Evolutionary conservation across 2,888 invertebrate genomes (phyloP).

Genomic region (Cotesia congregata): DNA sequence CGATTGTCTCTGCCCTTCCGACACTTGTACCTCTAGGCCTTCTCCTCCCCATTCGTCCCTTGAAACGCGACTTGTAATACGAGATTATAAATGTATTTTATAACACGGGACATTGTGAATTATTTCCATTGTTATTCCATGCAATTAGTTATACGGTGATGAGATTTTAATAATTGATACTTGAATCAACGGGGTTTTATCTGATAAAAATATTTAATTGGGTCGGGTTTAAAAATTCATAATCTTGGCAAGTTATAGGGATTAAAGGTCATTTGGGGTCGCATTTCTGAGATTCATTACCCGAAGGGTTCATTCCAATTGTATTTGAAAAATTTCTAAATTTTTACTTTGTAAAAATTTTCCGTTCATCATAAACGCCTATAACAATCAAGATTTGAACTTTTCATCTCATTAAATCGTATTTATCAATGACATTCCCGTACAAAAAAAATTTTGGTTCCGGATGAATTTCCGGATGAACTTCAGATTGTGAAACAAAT

Average conservation of each 20-base stretch:
- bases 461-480: too few relatives aligned
- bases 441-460: too few relatives aligned
- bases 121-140: constrained; percentile 60
- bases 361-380: too few relatives aligned
- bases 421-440: too few relatives aligned
- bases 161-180: constrained; percentile 51
- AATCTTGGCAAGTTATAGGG: constrained; percentile 50
- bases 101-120: constrained; percentile 6
- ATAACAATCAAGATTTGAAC: too few relatives aligned
- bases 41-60: neutral
- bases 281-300: constrained; percentile 9
- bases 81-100: constrained; percentile 1
- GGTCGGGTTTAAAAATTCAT: constrained; percentile 4
- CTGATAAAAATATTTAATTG: constrained; percentile 1
- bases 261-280: constrained; percentile 19
- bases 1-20: constrained; percentile 54
- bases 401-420: too few relatives aligned
- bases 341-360: too few relatives aligned
- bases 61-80: neutral
- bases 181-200: constrained; percentile 4
- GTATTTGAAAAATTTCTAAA: too few relatives aligned
- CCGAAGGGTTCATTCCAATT: too few relatives aligned
- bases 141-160: constrained; percentile 15
- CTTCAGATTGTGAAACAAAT: too few relatives aligned
- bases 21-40: neutral